A percentile compares a stretch with the other conserved stretches of the same genome.
These are phyloP conservation scores for Lepidocyrtinus sp. DNA, from an alignment of 2,888 invertebrate species.

Conservation along the genomic window DNA sequence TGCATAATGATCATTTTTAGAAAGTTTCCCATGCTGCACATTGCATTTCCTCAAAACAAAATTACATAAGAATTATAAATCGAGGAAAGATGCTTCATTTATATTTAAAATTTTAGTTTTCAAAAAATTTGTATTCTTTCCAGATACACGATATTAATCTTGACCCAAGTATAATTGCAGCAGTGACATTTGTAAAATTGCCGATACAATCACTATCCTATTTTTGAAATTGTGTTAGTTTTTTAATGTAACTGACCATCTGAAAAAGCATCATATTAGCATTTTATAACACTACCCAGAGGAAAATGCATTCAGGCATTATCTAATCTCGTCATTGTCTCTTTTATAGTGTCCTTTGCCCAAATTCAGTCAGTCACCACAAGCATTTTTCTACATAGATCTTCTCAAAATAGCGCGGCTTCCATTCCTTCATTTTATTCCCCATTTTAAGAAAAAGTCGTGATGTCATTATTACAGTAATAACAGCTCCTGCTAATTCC, in stretches of 20 bases:
- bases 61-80: no score
- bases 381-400: not conserved
- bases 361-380: not conserved
- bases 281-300: no score
- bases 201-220: no score
- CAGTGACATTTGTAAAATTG: no score
- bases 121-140: no score
- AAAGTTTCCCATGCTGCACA: not conserved
- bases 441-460: slow-evolving; percentile 5
- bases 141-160: no score
- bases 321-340: not conserved
- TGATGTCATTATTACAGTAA: slow-evolving; percentile 33
- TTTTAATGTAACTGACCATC: no score
- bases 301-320: not conserved
- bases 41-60: not conserved
- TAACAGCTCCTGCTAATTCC: slow-evolving; percentile 14
- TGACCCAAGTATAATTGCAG: no score
- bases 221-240: no score
- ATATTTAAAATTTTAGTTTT: no score
- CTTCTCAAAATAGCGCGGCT: not conserved
- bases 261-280: no score
- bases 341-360: slow-evolving; percentile 34
- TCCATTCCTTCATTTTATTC: slow-evolving; percentile 8
- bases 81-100: no score
- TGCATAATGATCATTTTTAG: not conserved